phyloP scores from a whole-genome alignment of 1,140 invertebrate species.

The Cotesia glomerata region DNA sequence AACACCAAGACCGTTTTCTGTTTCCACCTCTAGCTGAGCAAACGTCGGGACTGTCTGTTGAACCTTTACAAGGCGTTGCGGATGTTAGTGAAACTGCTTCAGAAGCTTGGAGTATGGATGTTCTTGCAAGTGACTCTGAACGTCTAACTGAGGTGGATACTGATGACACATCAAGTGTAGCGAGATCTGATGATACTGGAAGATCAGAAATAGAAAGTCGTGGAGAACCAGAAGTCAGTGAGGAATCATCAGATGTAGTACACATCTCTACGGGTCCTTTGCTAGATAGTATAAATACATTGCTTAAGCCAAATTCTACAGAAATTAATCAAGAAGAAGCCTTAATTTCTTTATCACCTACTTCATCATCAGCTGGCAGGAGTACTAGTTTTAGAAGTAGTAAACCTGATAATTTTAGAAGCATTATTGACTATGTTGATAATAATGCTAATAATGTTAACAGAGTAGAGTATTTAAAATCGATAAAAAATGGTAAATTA shows the following conservation, averaged over 20 bases:
- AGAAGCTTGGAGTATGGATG: slow-evolving; percentile 98
- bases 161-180: slow-evolving; percentile 79
- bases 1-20: slow-evolving; percentile 69
- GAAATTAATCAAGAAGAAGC: slow-evolving; percentile 41
- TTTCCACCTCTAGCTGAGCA: slow-evolving; percentile 43
- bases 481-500: slow-evolving; percentile 45
- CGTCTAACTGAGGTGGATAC: slow-evolving; percentile 87
- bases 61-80: slow-evolving; percentile 52
- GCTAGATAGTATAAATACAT: slow-evolving; percentile 39
- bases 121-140: slow-evolving; percentile 93
- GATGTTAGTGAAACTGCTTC: slow-evolving; percentile 91
- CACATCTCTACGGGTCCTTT: slow-evolving; percentile 36
- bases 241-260: slow-evolving; percentile 52
- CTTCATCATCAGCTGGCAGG: slow-evolving; percentile 48
- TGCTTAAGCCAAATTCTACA: slow-evolving; percentile 59
- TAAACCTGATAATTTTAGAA: slow-evolving; percentile 55
- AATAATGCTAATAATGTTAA: slow-evolving; percentile 61
- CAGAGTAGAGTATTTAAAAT: slow-evolving; percentile 42
- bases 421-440: slow-evolving; percentile 60
- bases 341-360: slow-evolving; percentile 46
- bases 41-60: slow-evolving; percentile 39
- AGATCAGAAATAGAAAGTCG: slow-evolving; percentile 69
- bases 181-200: slow-evolving; percentile 76
- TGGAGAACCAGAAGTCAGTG: slow-evolving; percentile 61
- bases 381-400: slow-evolving; percentile 53